Conservation (phyloP, 2,113 vertebrate genomes). For the Chloropsis cyanopogon region DNA sequence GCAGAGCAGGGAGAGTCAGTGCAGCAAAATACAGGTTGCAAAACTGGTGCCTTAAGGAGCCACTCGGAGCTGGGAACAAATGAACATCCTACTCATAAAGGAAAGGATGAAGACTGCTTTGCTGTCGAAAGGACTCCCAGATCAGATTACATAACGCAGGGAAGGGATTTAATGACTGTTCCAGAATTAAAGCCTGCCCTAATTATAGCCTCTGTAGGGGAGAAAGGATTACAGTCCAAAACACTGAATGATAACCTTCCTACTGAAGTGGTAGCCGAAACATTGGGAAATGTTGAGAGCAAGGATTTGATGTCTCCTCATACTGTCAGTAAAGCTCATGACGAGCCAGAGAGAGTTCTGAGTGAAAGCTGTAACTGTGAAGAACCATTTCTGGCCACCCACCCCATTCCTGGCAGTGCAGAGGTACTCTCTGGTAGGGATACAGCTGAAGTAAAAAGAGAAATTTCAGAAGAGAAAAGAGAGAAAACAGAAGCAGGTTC, state of each 20-base stretch:
- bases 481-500: background rate
- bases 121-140: background rate
- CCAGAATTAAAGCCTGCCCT: background rate
- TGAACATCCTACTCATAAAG: background rate
- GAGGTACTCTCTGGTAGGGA: background rate
- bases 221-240: constrained; percentile 49
- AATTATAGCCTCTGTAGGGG: constrained; percentile 42
- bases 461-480: background rate
- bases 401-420: background rate
- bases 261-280: background rate
- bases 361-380: background rate
- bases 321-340: background rate
- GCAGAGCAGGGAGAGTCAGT: background rate
- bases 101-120: background rate
- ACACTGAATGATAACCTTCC: background rate
- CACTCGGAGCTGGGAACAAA: background rate
- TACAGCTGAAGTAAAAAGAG: background rate
- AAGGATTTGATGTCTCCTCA: background rate
- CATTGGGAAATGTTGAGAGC: background rate
- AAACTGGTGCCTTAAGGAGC: background rate
- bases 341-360: background rate
- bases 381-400: background rate
- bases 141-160: background rate
- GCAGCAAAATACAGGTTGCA: background rate
- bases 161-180: background rate